These are phyloP conservation scores for Rhynchophorus ferrugineus DNA, from an alignment of 1,140 invertebrate genomes.

Conservation along the genomic window DNA sequence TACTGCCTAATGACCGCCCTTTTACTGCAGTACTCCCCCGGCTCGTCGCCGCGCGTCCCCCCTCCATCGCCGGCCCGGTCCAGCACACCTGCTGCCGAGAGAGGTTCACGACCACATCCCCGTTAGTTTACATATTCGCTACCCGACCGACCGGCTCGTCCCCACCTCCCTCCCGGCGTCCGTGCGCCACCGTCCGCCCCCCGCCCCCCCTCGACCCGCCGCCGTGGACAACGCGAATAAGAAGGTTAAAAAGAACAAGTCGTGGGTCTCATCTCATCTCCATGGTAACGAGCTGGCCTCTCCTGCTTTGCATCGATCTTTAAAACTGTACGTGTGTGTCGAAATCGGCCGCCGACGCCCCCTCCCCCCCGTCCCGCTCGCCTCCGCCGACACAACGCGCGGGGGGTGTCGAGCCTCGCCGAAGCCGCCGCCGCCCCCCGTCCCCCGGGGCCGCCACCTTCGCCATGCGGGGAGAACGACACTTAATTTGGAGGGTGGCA, in stretches of 20 bases:
- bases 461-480: conserved; percentile 21
- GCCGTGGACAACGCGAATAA: conserved; percentile 35
- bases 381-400: background rate
- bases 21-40: too few species aligned
- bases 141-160: conserved; percentile 16
- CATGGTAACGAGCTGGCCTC: conserved; percentile 43
- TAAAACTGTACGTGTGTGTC: conserved; percentile 40
- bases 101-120: background rate
- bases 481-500: conserved; percentile 17
- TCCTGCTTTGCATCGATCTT: conserved; percentile 43
- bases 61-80: background rate
- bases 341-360: conserved; percentile 16
- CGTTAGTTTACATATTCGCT: conserved; percentile 5
- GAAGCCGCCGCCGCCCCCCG: too few species aligned
- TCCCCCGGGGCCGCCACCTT: conserved; percentile 15
- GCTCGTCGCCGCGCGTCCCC: background rate
- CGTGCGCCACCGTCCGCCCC: conserved; percentile 12
- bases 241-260: conserved; percentile 44
- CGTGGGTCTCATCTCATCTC: conserved; percentile 41
- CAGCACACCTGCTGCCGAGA: conserved; percentile 1
- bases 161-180: conserved; percentile 7
- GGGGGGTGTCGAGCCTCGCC: background rate
- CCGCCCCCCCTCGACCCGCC: background rate
- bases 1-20: background rate
- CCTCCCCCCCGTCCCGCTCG: conserved; percentile 4